phyloP scores from a whole-genome alignment of 2,797 vertebrate genomes.

The Fistularia commersonii region DNA sequence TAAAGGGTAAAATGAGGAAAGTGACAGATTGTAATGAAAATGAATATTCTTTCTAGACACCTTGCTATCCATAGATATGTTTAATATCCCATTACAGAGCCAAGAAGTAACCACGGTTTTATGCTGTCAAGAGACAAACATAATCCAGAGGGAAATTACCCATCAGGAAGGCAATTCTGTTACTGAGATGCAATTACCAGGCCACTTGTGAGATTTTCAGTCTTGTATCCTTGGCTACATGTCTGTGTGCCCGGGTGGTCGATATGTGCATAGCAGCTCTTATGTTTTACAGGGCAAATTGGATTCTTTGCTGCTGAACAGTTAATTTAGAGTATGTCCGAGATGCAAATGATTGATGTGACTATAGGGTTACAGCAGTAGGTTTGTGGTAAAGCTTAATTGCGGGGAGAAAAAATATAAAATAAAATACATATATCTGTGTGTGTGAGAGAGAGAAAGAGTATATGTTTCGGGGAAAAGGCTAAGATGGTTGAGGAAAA shows the following conservation, averaged over 20 bases:
- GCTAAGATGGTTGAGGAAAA: conserved; percentile 3
- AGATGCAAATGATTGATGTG: conserved; percentile 77
- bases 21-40: conserved; percentile 74
- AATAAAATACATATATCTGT: conserved; percentile 10
- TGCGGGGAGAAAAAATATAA: conserved; percentile 1
- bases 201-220: conserved; percentile 74
- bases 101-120: conserved; percentile 71
- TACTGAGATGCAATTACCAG: conserved; percentile 81
- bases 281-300: conserved; percentile 73
- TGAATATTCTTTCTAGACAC: conserved; percentile 68
- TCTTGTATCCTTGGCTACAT: conserved; percentile 60
- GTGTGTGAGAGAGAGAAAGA: too few relatives aligned
- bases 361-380: conserved; percentile 56
- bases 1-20: conserved; percentile 45
- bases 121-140: conserved; percentile 75
- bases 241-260: conserved; percentile 49
- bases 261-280: conserved; percentile 71
- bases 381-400: conserved; percentile 37
- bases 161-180: conserved; percentile 79
- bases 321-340: conserved; percentile 77
- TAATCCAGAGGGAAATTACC: conserved; percentile 81
- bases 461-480: too few relatives aligned
- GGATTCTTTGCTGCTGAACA: conserved; percentile 71
- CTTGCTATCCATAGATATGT: conserved; percentile 69
- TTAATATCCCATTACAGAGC: conserved; percentile 76